A percentile compares a stretch with the other conserved stretches of the same genome.
Evolutionary conservation across 2,797 vertebrate genomes (phyloP).

Genomic region (Podarcis lilfordi): DNA sequence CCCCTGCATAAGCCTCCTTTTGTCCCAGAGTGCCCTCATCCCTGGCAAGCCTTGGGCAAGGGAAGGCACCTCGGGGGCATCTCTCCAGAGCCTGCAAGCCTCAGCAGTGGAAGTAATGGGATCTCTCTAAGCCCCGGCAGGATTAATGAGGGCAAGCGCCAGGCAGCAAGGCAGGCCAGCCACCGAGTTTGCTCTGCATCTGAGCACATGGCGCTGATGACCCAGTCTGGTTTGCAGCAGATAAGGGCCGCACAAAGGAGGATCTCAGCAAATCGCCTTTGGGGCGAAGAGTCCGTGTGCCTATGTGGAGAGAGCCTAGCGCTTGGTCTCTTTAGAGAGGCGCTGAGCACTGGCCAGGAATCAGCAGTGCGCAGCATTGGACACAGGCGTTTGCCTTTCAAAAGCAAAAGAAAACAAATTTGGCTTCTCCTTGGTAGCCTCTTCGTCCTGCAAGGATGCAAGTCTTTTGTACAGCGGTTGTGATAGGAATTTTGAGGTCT

Average conservation of each 20-base stretch:
- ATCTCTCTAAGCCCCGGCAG: background rate
- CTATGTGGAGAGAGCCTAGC: no score
- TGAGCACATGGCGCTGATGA: background rate
- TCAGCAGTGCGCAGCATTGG: background rate
- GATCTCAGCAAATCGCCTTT: background rate
- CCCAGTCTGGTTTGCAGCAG: background rate
- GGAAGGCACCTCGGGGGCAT: accelerated
- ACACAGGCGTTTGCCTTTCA: background rate
- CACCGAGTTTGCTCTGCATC: accelerated
- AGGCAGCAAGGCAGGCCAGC: background rate
- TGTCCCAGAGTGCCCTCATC: background rate
- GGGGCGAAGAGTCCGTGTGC: background rate
- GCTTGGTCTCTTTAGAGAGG: background rate
- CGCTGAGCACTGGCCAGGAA: background rate
- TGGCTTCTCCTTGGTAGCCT: background rate
- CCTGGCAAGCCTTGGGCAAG: background rate
- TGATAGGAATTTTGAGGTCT: no score
- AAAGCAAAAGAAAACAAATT: background rate
- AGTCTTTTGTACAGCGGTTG: background rate
- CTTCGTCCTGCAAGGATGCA: background rate
- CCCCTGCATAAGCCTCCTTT: background rate
- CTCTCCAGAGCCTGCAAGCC: background rate
- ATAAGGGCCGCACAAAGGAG: background rate
- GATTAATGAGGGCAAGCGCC: background rate
- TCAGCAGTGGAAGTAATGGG: accelerated